Evolutionary conservation across 2,888 invertebrate genomes (phyloP).

Genomic region (Pocota personata): DNA sequence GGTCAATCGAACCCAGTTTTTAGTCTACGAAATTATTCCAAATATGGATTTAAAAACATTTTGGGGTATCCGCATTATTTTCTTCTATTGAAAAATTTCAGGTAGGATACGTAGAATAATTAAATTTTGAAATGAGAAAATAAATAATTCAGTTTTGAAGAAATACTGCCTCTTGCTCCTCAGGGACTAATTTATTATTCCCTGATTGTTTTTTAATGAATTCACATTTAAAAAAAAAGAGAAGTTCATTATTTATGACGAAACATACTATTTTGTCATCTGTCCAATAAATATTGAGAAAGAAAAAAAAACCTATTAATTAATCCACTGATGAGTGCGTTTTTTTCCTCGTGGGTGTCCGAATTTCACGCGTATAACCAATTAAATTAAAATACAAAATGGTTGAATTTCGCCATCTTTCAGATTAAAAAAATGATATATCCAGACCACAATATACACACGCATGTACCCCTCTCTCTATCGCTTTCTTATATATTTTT

Average conservation of each 20-base stretch:
- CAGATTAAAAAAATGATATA: neutral
- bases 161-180: neutral
- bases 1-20: too few relatives aligned
- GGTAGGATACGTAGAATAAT: too few relatives aligned
- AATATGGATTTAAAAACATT: too few relatives aligned
- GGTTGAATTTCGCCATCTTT: neutral
- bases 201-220: neutral
- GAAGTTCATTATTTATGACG: neutral
- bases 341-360: neutral
- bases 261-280: slow-evolving; percentile 8
- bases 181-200: neutral
- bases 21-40: too few relatives aligned
- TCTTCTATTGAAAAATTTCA: too few relatives aligned
- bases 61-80: too few relatives aligned
- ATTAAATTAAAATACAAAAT: neutral
- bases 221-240: neutral
- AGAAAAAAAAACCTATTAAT: neutral
- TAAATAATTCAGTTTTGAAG: neutral
- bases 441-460: slow-evolving; percentile 15
- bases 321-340: slow-evolving; percentile 7
- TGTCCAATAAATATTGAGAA: neutral
- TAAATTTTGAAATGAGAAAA: too few relatives aligned
- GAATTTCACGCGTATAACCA: neutral
- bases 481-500: neutral
- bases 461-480: neutral